Evolutionary conservation across 2,113 vertebrate species (phyloP).

Genomic region (Ageneiosus marmoratus): DNA sequence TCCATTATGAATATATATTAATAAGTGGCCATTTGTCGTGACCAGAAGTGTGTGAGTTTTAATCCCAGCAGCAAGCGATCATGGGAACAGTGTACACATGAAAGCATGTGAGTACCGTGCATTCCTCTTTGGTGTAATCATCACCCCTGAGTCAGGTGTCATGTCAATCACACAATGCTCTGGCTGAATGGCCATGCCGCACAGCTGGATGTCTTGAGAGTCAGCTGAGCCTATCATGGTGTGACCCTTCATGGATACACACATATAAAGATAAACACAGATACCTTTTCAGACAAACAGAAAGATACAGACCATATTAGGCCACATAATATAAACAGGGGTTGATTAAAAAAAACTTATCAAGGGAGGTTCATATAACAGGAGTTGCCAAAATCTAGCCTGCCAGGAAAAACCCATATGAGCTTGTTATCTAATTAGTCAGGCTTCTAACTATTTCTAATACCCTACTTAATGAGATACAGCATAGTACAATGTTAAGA

Average conservation of each 20-base stretch:
- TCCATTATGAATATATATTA: neutral
- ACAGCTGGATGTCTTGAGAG: constrained; percentile 94
- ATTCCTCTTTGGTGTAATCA: constrained; percentile 71
- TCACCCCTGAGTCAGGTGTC: constrained; percentile 76
- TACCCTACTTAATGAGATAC: neutral
- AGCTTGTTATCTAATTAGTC: neutral
- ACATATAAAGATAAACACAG: neutral
- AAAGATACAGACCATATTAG: neutral
- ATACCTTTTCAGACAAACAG: neutral
- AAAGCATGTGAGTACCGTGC: constrained; percentile 26
- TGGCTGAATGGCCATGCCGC: constrained; percentile 92
- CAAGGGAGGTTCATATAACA: neutral
- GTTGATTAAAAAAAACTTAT: neutral
- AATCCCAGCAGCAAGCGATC: neutral
- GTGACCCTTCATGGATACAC: constrained; percentile 77
- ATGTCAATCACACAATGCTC: constrained; percentile 90
- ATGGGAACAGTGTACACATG: neutral
- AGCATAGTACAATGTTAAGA: neutral
- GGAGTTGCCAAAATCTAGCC: neutral
- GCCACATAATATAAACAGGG: neutral
- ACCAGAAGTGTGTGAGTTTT: neutral
- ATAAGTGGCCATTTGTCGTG: neutral
- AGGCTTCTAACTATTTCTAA: neutral
- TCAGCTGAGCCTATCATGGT: constrained; percentile 87
- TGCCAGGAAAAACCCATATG: neutral